Base-by-base conservation (phyloP, 2,797 vertebrate species). In the Cuniculus paca region DNA sequence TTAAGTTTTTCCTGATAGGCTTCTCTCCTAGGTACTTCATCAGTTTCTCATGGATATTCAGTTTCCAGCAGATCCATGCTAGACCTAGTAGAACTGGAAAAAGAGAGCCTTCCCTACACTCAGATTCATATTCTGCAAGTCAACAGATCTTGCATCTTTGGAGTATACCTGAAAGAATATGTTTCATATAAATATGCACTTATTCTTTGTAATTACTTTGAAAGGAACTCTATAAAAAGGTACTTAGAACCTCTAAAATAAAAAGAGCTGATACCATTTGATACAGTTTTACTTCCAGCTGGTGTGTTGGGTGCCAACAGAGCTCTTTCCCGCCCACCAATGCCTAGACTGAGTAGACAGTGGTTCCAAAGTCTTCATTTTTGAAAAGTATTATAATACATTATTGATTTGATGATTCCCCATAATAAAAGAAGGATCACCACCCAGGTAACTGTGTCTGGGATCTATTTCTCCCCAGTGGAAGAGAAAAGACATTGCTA, bases 191-290 rank as follows among this genome's bases (percentile, higher is more conserved):
- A 20, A 39, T 84, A 28, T 17, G 8, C 48, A 60, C 48, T 79
- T 72, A 50, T 83, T 94, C 39, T 72, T 4, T 68, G 20, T 24
- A 70, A 60, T 45, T 79, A 80, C 11, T 60, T 22, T n/a, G 50
- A 24, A 83, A 72, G 65, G 12, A 77, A 12, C 4, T 90, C 1
- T 79, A 2, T 42, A 48, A 28, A 63, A 70, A 82, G 54, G 20
- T 36, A 6, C 84, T 90, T 83, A 52, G 61, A 79, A 45, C 45
- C 22, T 79, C 54, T 60, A 60, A 87, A 94, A 48, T 80, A n/a
- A 81, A 94, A 94, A 94, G 11, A 70, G 20, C 8, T 36, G 20
- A 70, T 24, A 70, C 9, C 10, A 70, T n/a, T n/a, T 20, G 4
- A 17, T 34, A 31, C 4, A 17, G 26, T 54, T 56, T 63, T 20